Evolutionary conservation across 2,113 vertebrate species (phyloP).

Genomic region (Amphilophus citrinellus): DNA sequence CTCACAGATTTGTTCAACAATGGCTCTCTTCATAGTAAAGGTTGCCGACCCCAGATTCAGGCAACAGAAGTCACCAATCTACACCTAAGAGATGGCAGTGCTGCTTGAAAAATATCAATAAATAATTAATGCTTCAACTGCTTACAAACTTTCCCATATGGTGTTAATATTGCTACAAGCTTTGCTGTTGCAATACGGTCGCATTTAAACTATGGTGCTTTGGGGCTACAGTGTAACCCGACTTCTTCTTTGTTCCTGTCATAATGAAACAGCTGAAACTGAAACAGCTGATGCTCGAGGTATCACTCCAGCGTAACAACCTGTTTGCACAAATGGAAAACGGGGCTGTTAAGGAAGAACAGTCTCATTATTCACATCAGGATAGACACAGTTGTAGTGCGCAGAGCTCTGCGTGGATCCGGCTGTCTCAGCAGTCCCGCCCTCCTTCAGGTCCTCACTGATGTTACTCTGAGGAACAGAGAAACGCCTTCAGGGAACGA

Average conservation of each 20-base stretch:
- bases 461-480: background rate
- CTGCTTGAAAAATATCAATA: no score
- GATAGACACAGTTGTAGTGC: background rate
- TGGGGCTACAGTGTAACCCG: background rate
- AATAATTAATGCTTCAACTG: no score
- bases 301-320: background rate
- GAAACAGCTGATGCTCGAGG: background rate
- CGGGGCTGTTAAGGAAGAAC: background rate
- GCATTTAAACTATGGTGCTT: background rate
- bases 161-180: no score
- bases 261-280: background rate
- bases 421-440: background rate
- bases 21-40: no score
- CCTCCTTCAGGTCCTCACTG: slow-evolving; percentile 9
- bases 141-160: no score
- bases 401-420: background rate
- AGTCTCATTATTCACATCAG: background rate
- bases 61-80: no score
- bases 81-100: no score
- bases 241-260: background rate
- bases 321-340: background rate
- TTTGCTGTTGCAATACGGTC: background rate
- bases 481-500: background rate
- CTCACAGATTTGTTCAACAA: no score
- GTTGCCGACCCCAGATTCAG: no score